phyloP scores from a whole-genome alignment of 2,113 vertebrate genomes.

The Clinocottus analis region DNA sequence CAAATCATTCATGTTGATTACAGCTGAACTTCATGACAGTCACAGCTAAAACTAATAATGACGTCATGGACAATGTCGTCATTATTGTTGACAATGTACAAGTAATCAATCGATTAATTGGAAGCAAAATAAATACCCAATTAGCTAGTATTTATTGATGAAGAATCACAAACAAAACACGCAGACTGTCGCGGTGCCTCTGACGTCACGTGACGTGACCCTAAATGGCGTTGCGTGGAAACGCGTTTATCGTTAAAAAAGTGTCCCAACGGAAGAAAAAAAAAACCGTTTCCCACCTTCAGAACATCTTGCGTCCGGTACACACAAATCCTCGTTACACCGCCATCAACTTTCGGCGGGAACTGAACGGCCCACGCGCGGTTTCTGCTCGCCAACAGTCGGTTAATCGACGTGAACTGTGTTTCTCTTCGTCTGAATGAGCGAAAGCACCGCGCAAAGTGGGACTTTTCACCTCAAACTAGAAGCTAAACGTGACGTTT shows the following conservation, averaged over 20 bases:
- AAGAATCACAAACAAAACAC: not conserved
- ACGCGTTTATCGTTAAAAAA: no score
- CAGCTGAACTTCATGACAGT: not conserved
- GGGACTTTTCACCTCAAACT: not conserved
- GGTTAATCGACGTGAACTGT: fast-evolving
- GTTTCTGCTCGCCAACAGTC: fast-evolving
- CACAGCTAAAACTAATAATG: not conserved
- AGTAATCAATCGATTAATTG: not conserved
- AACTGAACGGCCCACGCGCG: fast-evolving
- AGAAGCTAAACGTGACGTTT: not conserved
- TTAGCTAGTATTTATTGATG: not conserved
- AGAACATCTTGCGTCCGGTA: slow-evolving; percentile 30
- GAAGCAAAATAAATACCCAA: not conserved
- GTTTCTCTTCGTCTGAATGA: not conserved
- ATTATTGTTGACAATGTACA: no score
- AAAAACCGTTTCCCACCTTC: not conserved
- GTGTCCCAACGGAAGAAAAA: no score
- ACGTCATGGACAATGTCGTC: not conserved
- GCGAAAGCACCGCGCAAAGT: fast-evolving
- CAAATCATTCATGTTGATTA: not conserved
- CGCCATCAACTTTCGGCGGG: slow-evolving; percentile 1
- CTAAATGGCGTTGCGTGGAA: no score
- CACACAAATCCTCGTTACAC: slow-evolving; percentile 66
- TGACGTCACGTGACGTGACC: not conserved
- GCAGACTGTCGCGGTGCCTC: no score